Percentiles rank a stretch among this genome's conserved stretches.
These are phyloP conservation scores for Pituophis catenifer DNA, from an alignment of 2,113 vertebrate genomes.

Conservation along the genomic window DNA sequence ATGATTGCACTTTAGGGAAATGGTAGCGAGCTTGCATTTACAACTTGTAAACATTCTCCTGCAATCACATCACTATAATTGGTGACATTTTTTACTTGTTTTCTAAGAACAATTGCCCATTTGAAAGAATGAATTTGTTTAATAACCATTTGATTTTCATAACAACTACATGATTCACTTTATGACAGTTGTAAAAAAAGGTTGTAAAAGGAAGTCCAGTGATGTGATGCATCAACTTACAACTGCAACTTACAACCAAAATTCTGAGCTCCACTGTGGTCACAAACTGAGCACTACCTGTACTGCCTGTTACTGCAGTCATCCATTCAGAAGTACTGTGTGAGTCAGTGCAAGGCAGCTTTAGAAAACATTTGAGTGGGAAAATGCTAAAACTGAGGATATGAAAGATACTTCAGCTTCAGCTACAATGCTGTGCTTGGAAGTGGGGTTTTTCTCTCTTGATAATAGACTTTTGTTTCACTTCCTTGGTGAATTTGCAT, in stretches of 20 bases:
- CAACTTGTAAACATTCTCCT: background rate
- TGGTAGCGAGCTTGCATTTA: background rate
- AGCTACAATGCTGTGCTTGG: background rate
- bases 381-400: background rate
- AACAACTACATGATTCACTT: background rate
- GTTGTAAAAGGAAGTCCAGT: background rate
- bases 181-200: background rate
- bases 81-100: background rate
- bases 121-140: background rate
- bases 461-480: background rate
- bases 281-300: background rate
- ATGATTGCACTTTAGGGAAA: no score
- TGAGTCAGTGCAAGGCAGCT: background rate
- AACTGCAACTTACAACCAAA: background rate
- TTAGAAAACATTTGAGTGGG: background rate
- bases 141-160: background rate
- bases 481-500: background rate
- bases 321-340: background rate
- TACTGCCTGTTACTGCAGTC: background rate
- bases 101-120: background rate
- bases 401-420: background rate
- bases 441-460: background rate
- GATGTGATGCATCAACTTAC: background rate
- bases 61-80: background rate
- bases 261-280: background rate